Percentiles rank a stretch among this genome's conserved stretches.
Evolutionary conservation across 2,888 invertebrate genomes (phyloP).

Genomic region (Parapristionchus giblindavisi): DNA sequence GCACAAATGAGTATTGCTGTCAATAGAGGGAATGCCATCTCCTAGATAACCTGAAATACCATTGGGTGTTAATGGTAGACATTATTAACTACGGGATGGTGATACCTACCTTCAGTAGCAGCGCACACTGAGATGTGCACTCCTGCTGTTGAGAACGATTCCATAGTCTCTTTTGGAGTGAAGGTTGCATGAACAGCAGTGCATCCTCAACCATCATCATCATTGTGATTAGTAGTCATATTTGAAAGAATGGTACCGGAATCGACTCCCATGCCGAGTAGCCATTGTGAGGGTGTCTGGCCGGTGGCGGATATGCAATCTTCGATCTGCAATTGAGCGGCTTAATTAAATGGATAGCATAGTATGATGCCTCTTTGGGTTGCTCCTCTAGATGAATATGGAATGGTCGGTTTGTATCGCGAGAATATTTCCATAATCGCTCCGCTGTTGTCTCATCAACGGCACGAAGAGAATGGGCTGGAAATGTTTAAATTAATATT

Average conservation of each 20-base stretch:
- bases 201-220: background rate
- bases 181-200: conserved; percentile 67
- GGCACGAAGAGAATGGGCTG: conserved; percentile 67
- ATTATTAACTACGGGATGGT: background rate
- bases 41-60: conserved; percentile 60
- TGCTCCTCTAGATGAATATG: conserved; percentile 69
- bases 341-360: too few species aligned
- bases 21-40: conserved; percentile 63
- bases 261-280: conserved; percentile 28
- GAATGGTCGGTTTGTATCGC: conserved; percentile 54
- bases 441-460: conserved; percentile 54
- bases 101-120: conserved; percentile 58
- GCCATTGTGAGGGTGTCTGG: conserved; percentile 18
- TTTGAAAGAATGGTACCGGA: background rate
- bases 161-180: conserved; percentile 54
- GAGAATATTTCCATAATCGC: conserved; percentile 52
- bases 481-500: background rate
- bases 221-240: background rate
- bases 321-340: background rate
- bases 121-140: conserved; percentile 66
- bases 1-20: conserved; percentile 50
- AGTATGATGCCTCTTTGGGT: conserved; percentile 58
- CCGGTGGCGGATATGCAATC: conserved; percentile 24
- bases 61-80: background rate
- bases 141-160: conserved; percentile 47